A percentile compares a stretch with the other conserved stretches of the same genome.
These are phyloP conservation scores for Lamellibrachia luymesi DNA, from an alignment of 1,140 invertebrate species.

Conservation along the genomic window DNA sequence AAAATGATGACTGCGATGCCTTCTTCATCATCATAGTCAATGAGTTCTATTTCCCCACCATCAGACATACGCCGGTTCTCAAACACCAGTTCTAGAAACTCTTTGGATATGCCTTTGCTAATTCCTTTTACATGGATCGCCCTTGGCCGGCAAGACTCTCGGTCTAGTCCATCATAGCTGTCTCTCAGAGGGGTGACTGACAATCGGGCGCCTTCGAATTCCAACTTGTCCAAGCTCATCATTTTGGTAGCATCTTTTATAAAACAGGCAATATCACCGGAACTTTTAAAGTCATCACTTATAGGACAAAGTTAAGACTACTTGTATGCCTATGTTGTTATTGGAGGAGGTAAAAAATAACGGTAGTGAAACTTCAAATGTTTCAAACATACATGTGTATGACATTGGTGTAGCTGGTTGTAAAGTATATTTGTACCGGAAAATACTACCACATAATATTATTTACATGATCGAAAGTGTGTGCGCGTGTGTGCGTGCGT, in stretches of 20 bases:
- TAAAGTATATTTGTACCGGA: too few species aligned
- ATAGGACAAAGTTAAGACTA: too few species aligned
- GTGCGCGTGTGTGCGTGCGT: too few species aligned
- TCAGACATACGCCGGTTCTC: neutral
- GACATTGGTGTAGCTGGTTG: neutral
- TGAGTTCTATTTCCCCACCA: neutral
- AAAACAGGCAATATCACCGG: too few species aligned
- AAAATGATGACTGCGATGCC: neutral
- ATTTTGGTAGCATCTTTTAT: neutral
- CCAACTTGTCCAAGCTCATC: neutral
- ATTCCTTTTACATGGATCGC: neutral
- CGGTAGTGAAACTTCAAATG: too few species aligned
- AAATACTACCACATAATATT: too few species aligned
- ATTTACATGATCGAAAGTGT: too few species aligned
- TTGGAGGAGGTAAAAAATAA: too few species aligned
- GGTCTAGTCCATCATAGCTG: neutral
- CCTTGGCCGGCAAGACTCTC: neutral
- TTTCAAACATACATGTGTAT: neutral
- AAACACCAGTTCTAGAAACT: neutral
- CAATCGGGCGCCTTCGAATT: neutral
- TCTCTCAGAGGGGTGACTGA: neutral
- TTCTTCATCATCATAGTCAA: neutral
- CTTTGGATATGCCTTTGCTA: neutral
- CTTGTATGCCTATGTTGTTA: too few species aligned
- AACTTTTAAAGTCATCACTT: too few species aligned